Conservation (phyloP, 2,888 invertebrate species). For the Microplitis manilae region DNA sequence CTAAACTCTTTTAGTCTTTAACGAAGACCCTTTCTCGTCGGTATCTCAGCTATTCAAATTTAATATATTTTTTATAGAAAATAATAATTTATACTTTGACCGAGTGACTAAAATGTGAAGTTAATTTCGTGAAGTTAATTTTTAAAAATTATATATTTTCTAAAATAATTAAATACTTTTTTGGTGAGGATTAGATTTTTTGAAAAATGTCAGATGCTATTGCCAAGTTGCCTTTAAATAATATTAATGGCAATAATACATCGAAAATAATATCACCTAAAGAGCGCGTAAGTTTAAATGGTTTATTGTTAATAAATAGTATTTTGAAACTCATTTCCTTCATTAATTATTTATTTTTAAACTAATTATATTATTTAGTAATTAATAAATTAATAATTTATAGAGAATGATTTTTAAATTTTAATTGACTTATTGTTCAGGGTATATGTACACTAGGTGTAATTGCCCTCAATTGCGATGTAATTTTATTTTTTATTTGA, state of each 20-base stretch:
- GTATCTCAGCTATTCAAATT: slow-evolving; percentile 30
- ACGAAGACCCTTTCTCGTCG: slow-evolving; percentile 48
- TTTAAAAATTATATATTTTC: not conserved
- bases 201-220: slow-evolving; percentile 47
- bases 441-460: no score
- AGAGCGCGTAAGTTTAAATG: slow-evolving; percentile 49
- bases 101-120: slow-evolving; percentile 2
- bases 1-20: slow-evolving; percentile 48
- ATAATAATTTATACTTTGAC: not conserved
- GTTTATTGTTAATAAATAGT: not conserved
- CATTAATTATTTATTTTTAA: slow-evolving; percentile 12
- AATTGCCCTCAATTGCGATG: no score
- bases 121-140: not conserved
- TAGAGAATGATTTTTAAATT: no score
- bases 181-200: not conserved
- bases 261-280: slow-evolving; percentile 46
- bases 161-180: not conserved
- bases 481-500: not conserved
- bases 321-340: slow-evolving; percentile 2
- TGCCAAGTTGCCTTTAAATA: slow-evolving; percentile 45
- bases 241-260: slow-evolving; percentile 23
- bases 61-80: not conserved
- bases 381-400: not conserved
- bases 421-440: no score
- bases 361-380: not conserved